phyloP scores from a whole-genome alignment of 2,797 vertebrate genomes.

The Vipera ursinii region DNA sequence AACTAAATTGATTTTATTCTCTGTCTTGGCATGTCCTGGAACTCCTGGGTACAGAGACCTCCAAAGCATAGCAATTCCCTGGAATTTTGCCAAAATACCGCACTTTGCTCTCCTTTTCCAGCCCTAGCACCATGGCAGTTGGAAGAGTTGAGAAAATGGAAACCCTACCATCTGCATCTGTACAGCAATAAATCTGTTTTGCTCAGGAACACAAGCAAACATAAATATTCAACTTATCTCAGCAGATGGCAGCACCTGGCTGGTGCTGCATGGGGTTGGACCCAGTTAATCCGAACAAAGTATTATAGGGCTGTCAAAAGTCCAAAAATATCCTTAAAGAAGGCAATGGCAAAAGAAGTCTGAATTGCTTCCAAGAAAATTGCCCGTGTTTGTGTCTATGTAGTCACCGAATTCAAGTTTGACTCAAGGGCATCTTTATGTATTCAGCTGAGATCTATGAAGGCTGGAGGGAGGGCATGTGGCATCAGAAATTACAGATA shows the following conservation, averaged over 20 bases:
- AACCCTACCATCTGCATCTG: background rate
- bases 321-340: background rate
- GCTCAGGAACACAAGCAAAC: background rate
- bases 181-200: background rate
- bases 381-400: background rate
- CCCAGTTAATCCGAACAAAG: background rate
- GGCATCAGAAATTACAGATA: constrained; percentile 32
- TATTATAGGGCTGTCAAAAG: background rate
- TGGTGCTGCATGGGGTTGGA: background rate
- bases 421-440: background rate
- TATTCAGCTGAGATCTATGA: background rate
- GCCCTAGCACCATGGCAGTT: background rate
- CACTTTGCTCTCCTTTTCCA: background rate
- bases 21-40: background rate
- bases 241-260: background rate
- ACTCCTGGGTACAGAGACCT: background rate
- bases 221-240: background rate
- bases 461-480: background rate
- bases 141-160: background rate
- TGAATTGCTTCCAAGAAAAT: background rate
- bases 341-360: background rate
- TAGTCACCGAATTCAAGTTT: background rate
- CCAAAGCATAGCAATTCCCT: background rate
- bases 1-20: background rate
- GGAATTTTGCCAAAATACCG: background rate